Evolutionary conservation across 2,797 vertebrate species (phyloP), one percentile per base, ranked within the genome.

Genomic region (Pseudochaenichthys georgianus): DNA sequence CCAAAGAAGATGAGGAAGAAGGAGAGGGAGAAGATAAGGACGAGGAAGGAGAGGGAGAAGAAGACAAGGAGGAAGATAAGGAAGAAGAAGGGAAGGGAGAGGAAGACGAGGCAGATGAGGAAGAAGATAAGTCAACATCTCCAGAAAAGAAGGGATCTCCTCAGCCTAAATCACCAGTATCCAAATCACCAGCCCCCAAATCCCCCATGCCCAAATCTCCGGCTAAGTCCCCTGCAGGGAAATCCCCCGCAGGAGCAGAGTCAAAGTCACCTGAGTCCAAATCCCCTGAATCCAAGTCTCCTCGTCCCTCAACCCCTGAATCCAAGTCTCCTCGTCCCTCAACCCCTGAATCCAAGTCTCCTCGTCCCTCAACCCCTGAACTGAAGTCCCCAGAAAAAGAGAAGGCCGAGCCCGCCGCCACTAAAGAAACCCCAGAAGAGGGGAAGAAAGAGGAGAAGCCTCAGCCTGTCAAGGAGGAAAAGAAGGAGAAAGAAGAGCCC

Each of bases 381-480:
- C 84, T 87, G 50, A 90, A 94, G 85, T 92, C 91, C 23, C 93
- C 94, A 1, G 83, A 82, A 45, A 91, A 95, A 51, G 94, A 95
- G 38, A 90, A 87, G 31, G 81, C 74, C 4, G 88, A 90, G 47
- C 79, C 90, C 28, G 45, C 31, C 1, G 63, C 82, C 3, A 81
- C 90, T 9, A 94, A 94, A 88, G 92, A 92, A 7, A 59, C 86
- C 11, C 88, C 91, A 0, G 87, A 90, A 77, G 88, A 90, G 15
- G 88, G 91, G 78, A 86, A 93, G 51, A 84, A 85, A 73, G 85
- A 88, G 57, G 83, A 89, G 54, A 82, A 92, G 64, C 70, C 92
- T 53, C 4, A 88, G 41, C 7, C 0, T 28, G 84, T 90, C 3
- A 84, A 84, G 6, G 90, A 93, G 1, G 95, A 90, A 47, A 87